These are phyloP conservation scores for Drosophila biarmipes DNA, from an alignment of 1,140 invertebrate species.

Conservation along the genomic window DNA sequence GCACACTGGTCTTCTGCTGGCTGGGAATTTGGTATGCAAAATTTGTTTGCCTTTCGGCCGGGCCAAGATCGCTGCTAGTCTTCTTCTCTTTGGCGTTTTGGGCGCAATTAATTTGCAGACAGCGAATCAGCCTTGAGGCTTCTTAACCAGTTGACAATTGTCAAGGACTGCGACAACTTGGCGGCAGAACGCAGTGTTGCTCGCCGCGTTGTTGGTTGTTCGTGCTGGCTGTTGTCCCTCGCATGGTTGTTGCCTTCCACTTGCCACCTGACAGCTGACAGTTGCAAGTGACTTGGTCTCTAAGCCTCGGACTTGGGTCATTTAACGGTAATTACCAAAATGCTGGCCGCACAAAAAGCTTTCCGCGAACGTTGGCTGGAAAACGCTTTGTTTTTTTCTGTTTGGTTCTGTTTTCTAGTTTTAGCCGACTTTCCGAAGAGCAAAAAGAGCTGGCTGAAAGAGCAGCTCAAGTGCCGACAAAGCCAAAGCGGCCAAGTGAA, in stretches of 20 bases:
- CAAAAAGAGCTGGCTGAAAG: conserved; percentile 15
- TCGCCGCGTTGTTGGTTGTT: conserved; percentile 2
- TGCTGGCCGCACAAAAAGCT: conserved; percentile 47
- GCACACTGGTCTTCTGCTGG: conserved; percentile 21
- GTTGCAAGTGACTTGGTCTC: conserved; percentile 26
- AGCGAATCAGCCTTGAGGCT: conserved; percentile 71
- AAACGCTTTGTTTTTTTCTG: conserved; percentile 26
- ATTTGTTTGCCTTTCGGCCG: conserved; percentile 69
- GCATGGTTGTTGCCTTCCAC: conserved; percentile 26
- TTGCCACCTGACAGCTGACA: conserved; percentile 49
- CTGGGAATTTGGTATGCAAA: conserved; percentile 78
- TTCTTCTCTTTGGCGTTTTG: conserved; percentile 25
- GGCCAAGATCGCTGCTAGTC: conserved; percentile 41
- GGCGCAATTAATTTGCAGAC: conserved; percentile 81
- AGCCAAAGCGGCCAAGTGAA: conserved; percentile 67
- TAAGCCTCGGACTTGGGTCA: conserved; percentile 60
- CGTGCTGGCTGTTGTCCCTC: background rate
- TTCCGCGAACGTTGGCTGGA: conserved; percentile 61
- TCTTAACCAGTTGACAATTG: conserved; percentile 71
- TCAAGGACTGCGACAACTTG: conserved; percentile 73
- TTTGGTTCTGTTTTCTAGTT: conserved; percentile 25
- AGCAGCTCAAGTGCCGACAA: conserved; percentile 73
- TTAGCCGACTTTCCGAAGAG: conserved; percentile 36
- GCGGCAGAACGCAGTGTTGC: conserved; percentile 27
- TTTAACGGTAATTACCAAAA: conserved; percentile 80